phyloP scores from a whole-genome alignment of 2,113 vertebrate genomes.

The Callithrix jacchus region DNA sequence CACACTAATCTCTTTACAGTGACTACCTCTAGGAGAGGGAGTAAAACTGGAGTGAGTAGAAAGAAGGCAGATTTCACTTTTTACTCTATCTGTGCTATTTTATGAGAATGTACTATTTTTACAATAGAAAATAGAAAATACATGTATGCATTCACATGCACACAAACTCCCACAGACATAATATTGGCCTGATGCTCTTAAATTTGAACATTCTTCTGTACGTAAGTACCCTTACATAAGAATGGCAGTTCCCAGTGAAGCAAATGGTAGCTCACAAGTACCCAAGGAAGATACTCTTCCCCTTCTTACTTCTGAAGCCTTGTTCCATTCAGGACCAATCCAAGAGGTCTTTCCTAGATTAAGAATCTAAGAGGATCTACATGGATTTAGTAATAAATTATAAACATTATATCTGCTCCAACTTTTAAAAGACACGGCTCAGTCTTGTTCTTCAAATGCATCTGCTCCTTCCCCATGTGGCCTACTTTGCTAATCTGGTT shows the following conservation, averaged over 20 bases:
- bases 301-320: background rate
- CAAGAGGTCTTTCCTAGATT: slow-evolving; percentile 10
- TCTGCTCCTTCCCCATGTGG: background rate
- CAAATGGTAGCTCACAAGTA: background rate
- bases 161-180: background rate
- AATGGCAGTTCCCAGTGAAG: background rate
- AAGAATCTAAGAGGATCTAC: background rate
- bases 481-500: background rate
- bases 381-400: background rate
- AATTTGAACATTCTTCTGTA: background rate
- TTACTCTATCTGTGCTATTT: background rate
- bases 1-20: background rate
- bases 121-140: background rate
- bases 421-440: background rate
- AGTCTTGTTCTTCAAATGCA: background rate
- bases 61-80: background rate
- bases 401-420: background rate
- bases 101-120: background rate
- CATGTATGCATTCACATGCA: background rate
- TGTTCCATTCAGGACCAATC: background rate
- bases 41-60: background rate
- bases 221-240: background rate
- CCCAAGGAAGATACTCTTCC: background rate
- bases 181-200: background rate
- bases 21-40: background rate